Evolutionary conservation across 2,888 invertebrate genomes (phyloP), one percentile per base, ranked within the genome.

Genomic region (Scaptomyza flava): DNA sequence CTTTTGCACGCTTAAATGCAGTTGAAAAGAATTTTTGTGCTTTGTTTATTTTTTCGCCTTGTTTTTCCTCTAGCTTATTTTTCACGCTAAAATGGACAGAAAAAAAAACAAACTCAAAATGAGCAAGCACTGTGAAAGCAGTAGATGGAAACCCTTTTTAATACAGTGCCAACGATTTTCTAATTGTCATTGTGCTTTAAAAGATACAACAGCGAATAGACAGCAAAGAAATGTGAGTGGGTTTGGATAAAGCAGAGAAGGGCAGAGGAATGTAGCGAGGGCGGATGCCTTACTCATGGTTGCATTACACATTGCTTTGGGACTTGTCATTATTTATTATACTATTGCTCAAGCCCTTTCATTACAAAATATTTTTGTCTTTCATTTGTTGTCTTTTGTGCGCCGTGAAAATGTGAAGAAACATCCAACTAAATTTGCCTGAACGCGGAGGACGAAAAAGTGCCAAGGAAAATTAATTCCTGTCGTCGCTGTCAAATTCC

Each of bases 251-350:
- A 17, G 17, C 12, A 31, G 52, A 2, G n/a, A 34, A 23, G 8
- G 7, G 20, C 7, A 23, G 33, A 6, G 2, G 34, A 30, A 7
- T 36, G 38, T 51, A n/a, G 38, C 38, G 38, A 34, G 34, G 43
- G 48, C 30, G 33, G 41, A 11, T 54, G 72, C 54, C 61, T 45
- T 64, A 48, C 63, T 70, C 62, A 66, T 64, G 76, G 68, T 27
- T 69, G 67, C 61, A 66, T 65, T 64, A 73, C 67, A 74, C 70
- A 61, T 65, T 65, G 62, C 70, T 77, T 47, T 64, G 77, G 62
- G 68, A 71, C 76, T 79, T 79, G 83, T 77, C 83, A 84, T 84
- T 84, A 84, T 84, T 84, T 84, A 84, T 84, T 84, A 86, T 79
- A 17, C 17, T 17, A 86, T 82, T 82, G 72, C 75, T 78, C 81